These are phyloP conservation scores for Trachurus trachurus DNA, from an alignment of 2,797 vertebrate species.

Conservation along the genomic window DNA sequence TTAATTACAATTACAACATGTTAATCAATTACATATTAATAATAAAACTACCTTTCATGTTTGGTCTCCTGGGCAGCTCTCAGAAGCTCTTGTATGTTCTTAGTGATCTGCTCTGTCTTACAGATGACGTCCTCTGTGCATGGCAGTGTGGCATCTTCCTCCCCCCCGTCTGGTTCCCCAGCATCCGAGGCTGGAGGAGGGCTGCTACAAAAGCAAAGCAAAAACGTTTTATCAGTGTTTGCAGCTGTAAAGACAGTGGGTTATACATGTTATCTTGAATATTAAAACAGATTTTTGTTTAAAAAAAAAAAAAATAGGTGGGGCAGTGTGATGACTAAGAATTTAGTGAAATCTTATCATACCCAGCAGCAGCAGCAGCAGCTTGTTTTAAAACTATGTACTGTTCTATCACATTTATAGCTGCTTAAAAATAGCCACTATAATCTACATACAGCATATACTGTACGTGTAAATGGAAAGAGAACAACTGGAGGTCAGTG, in stretches of 20 bases:
- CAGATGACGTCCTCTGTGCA: constrained; percentile 97
- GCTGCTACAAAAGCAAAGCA: constrained; percentile 44
- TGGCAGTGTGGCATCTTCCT: constrained; percentile 89
- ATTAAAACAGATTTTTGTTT: neutral
- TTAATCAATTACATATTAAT: neutral
- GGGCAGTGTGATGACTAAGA: neutral
- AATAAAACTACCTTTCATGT: constrained; percentile 90
- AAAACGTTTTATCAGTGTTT: neutral
- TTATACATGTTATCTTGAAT: no score
- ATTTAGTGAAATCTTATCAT: neutral
- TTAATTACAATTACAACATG: neutral
- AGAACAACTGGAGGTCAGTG: neutral
- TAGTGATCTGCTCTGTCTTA: constrained; percentile 99
- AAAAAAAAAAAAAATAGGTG: no score
- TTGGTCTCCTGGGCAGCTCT: constrained; percentile 97
- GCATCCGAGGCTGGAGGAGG: constrained; percentile 71
- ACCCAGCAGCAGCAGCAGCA: neutral
- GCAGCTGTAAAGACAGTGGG: no score
- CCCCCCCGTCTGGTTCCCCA: constrained; percentile 77
- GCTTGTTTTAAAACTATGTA: no score
- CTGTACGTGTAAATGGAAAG: neutral
- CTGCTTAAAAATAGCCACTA: no score
- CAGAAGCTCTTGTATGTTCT: constrained; percentile 98
- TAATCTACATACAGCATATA: no score
- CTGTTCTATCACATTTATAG: no score